Evolutionary conservation across 64 coral and sea anemone genomes (phyloP), one percentile per base, ranked within the genome.

Genomic region (Astreopora myriophthalma): DNA sequence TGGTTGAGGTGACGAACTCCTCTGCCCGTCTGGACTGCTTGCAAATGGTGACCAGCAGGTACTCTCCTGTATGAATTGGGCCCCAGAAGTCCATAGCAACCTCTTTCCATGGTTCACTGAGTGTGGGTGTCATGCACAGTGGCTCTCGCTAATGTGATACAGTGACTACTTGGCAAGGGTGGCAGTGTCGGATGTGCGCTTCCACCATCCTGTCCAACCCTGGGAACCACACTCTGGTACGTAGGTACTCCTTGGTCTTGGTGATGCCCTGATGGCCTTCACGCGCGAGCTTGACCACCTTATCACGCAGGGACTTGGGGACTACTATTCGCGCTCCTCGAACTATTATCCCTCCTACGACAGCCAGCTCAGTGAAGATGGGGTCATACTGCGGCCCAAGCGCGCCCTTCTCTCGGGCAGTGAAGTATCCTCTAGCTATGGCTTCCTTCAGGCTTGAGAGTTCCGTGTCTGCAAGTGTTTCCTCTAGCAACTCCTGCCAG

Each of bases 221-320:
- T n/a, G 81, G 81, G 60, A 67, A 85, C 81, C 57, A 85, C 19
- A 85, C 24, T 23, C 61, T 85, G 48, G 66, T 20, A 51, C 69
- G 62, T 17, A 87, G 27, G 34, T 87, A 87, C 85, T 87, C 85
- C 85, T 87, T 87, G 8, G 38, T 87, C 85, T 73, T 87, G 13
- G 67, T 87, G 66, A 87, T 73, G 24, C 84, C 84, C 39, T 86
- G 84, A 63, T 86, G 84, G 8, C 84, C 64, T 25, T 86, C 84
- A 86, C 71, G 85, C n/a, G 37, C 85, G 22, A 87, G 36, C 3
- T 17, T 46, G 69, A 73, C 85, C 26, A 87, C 67, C 70, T 67
- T 87, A 22, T 70, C 85, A 20, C 33, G 85, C 30, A 87, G 85
- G 64, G n/a, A 64, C 37, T 4, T 76, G 26, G 87, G 51, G 10